Evolutionary conservation across 2,888 invertebrate genomes (phyloP).

Genomic region (Drosophila austrosaltans): DNA sequence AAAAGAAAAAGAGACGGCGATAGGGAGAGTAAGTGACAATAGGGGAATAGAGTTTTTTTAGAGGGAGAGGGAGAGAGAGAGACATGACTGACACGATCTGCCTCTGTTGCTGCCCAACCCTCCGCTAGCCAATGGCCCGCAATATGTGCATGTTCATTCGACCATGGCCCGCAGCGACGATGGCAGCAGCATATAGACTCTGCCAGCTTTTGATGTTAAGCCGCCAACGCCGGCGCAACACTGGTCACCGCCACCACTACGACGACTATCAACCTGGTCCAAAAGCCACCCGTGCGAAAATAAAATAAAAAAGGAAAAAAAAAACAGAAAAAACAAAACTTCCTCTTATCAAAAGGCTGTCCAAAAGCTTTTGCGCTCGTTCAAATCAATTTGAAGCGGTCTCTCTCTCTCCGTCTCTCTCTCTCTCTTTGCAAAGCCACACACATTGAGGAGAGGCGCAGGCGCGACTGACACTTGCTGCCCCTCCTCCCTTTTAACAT

Average conservation of each 20-base stretch:
- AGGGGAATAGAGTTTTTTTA: background rate
- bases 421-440: slow-evolving; percentile 31
- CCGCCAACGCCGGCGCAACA: slow-evolving; percentile 42
- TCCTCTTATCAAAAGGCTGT: slow-evolving; percentile 67
- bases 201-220: slow-evolving; percentile 61
- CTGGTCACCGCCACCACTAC: slow-evolving; percentile 45
- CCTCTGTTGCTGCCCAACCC: slow-evolving; percentile 17
- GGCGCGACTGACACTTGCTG: slow-evolving; percentile 17
- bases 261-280: slow-evolving; percentile 19
- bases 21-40: background rate
- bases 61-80: background rate
- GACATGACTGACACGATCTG: slow-evolving; percentile 36
- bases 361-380: slow-evolving; percentile 65
- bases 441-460: slow-evolving; percentile 43
- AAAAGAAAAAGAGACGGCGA: background rate
- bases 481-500: background rate
- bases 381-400: slow-evolving; percentile 74
- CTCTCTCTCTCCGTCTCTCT: background rate
- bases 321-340: slow-evolving; percentile 10
- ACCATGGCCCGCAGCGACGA: slow-evolving; percentile 53
- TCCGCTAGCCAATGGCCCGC: slow-evolving; percentile 13
- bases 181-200: slow-evolving; percentile 18
- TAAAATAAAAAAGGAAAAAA: too few relatives aligned
- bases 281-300: slow-evolving; percentile 70
- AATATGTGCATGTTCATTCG: slow-evolving; percentile 55